Evolutionary conservation across 2,797 vertebrate species (phyloP).

Genomic region (Zalophus californianus): DNA sequence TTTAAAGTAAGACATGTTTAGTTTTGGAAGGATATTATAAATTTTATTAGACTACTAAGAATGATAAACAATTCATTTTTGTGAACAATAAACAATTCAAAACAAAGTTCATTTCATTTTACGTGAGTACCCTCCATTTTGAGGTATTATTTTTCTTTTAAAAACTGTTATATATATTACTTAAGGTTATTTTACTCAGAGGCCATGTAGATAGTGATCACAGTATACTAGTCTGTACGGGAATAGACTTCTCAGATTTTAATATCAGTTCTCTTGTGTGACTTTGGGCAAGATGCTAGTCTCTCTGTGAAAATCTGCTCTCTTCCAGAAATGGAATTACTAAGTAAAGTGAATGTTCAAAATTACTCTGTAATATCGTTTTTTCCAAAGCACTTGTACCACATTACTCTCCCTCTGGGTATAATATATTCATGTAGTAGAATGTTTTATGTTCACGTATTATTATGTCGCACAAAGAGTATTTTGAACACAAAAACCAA

Average conservation of each 20-base stretch:
- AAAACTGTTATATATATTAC: neutral
- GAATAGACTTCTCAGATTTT: neutral
- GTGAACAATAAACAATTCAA: neutral
- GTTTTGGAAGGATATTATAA: neutral
- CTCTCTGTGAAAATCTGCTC: neutral
- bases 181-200: neutral
- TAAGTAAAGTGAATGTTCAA: neutral
- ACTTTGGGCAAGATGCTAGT: neutral
- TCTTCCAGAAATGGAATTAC: neutral
- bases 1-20: neutral
- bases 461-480: neutral
- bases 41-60: conserved; percentile 28
- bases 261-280: neutral
- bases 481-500: neutral
- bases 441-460: neutral
- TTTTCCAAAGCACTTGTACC: neutral
- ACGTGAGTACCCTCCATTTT: neutral
- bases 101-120: conserved; percentile 6
- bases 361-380: neutral
- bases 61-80: neutral
- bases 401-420: neutral
- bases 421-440: neutral
- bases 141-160: neutral
- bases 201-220: neutral
- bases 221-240: neutral